Percentiles rank a stretch among this genome's conserved stretches.
phyloP scores from a whole-genome alignment of 2,888 invertebrate species.

The Exephanes ischioxanthus region DNA sequence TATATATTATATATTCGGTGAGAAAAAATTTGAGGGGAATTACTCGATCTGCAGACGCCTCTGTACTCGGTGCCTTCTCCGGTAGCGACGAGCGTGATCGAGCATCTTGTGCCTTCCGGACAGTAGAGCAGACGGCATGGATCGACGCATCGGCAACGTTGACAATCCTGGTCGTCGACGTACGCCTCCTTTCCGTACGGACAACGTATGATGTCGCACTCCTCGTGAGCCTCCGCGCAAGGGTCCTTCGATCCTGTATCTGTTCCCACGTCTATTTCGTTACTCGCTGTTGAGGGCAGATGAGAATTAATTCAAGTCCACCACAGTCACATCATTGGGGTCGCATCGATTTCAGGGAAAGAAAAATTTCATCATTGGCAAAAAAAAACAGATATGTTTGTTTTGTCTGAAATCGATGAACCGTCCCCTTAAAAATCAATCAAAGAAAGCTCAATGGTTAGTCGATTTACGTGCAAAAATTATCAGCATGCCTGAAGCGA shows the following conservation, averaged over 20 bases:
- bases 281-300: conserved; percentile 75
- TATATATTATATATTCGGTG: not conserved
- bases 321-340: too few species aligned
- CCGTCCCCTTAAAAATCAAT: not conserved
- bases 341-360: too few species aligned
- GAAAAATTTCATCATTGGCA: too few species aligned
- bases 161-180: conserved; percentile 88
- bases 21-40: conserved; percentile 64
- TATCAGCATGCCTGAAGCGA: not conserved
- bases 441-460: not conserved
- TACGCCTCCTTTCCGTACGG: conserved; percentile 90
- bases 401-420: too few species aligned
- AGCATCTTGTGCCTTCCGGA: conserved; percentile 89
- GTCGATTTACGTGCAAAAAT: conserved; percentile 3
- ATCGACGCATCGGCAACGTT: conserved; percentile 90
- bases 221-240: conserved; percentile 87
- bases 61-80: conserved; percentile 85
- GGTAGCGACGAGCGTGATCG: conserved; percentile 85
- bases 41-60: conserved; percentile 89
- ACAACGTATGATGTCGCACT: conserved; percentile 89
- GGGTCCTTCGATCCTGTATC: conserved; percentile 82
- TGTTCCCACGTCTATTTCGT: conserved; percentile 83
- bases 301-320: too few species aligned
- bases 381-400: too few species aligned
- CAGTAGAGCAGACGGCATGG: conserved; percentile 90